Percentiles rank a stretch among this genome's conserved stretches.
These are phyloP conservation scores for Dendronephthya gigantea DNA, from an alignment of 64 coral and sea anemone genomes.

Conservation along the genomic window DNA sequence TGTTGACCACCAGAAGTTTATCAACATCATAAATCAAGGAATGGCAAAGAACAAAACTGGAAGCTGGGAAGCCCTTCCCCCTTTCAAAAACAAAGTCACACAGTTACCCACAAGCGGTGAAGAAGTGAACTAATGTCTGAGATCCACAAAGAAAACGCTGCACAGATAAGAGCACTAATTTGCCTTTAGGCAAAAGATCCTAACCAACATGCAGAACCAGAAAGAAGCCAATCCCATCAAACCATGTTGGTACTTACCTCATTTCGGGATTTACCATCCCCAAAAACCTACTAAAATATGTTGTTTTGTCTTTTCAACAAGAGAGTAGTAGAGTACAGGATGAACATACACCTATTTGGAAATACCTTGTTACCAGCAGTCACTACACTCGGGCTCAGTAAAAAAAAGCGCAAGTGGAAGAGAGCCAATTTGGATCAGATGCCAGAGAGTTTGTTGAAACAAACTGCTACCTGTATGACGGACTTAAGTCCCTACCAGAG, in stretches of 20 bases:
- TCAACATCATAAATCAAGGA: not conserved
- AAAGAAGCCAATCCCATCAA: too few species aligned
- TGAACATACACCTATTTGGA: constrained; percentile 45
- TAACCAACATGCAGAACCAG: too few species aligned
- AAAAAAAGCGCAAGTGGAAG: constrained; percentile 18
- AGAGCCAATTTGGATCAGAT: constrained; percentile 23
- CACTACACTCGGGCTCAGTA: constrained; percentile 13
- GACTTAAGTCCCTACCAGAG: not conserved
- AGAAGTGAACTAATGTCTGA: too few species aligned
- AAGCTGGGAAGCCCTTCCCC: not conserved
- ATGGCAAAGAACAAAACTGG: not conserved
- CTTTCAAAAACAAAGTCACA: not conserved
- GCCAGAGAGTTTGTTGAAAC: constrained; percentile 3
- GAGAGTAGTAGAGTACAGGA: constrained; percentile 26
- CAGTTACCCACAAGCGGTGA: too few species aligned
- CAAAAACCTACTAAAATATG: constrained; percentile 1
- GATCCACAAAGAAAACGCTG: too few species aligned
- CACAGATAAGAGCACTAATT: too few species aligned
- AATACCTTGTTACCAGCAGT: constrained; percentile 40
- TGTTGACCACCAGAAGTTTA: not conserved
- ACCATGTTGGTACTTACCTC: too few species aligned
- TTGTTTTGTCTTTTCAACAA: constrained; percentile 29
- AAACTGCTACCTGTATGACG: constrained; percentile 37
- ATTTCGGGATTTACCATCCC: too few species aligned
- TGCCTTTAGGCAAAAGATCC: too few species aligned